Conservation (phyloP, 2,113 vertebrate genomes). For the Solenodon paradoxus region DNA sequence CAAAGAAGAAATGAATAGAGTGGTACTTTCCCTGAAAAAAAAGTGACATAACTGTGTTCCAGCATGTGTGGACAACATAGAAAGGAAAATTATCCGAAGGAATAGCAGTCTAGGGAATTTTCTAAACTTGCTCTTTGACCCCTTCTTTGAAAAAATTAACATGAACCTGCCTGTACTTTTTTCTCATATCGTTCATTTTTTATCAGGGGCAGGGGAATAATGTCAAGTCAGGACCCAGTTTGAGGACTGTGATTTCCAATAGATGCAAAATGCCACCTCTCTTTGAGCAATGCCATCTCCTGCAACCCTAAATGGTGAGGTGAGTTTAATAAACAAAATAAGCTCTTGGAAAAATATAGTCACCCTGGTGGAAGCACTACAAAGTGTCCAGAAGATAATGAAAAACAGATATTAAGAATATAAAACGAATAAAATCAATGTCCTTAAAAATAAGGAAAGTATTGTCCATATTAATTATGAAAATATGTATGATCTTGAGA, state of each 20-base stretch:
- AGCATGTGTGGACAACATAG: background rate
- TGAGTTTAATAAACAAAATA: background rate
- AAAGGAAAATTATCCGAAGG: background rate
- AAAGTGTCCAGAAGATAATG: rapidly evolving
- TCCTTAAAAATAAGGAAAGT: background rate
- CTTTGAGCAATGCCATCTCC: background rate
- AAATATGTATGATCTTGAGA: background rate
- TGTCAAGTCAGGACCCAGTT: background rate
- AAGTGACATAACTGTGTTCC: background rate
- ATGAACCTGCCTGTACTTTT: background rate
- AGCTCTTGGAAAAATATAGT: background rate
- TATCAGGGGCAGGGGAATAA: background rate
- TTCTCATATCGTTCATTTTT: rapidly evolving
- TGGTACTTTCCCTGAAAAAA: slow-evolving; percentile 27
- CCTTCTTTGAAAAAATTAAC: background rate
- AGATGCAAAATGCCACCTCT: rapidly evolving
- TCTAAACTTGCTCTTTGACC: background rate
- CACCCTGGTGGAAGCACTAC: background rate
- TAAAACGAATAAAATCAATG: background rate
- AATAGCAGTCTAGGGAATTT: background rate
- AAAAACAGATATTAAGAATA: background rate
- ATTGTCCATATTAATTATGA: background rate
- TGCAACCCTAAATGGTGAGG: rapidly evolving
- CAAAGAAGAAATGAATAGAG: background rate
- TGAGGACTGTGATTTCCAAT: background rate